Conservation (phyloP, 2,888 invertebrate species). For the Yponomeuta malinellus region DNA sequence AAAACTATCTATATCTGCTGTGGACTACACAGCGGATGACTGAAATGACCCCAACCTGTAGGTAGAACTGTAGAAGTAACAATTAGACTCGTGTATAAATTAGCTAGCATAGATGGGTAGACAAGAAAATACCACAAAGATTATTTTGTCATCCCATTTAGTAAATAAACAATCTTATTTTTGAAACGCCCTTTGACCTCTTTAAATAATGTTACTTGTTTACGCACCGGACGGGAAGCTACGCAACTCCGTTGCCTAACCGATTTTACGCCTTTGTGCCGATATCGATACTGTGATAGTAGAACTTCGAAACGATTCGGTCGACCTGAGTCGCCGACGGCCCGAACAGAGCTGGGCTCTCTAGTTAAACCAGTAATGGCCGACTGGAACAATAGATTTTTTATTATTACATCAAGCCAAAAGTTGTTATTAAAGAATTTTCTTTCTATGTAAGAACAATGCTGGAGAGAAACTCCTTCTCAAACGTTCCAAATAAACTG, state of each 20-base stretch:
- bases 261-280: too few species aligned
- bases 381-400: not conserved
- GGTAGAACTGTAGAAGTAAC: too few species aligned
- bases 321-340: not conserved
- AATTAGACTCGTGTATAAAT: too few species aligned
- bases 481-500: not conserved
- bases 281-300: not conserved
- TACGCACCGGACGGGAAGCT: not conserved
- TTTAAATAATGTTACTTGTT: conserved; percentile 3
- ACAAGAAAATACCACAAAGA: not conserved
- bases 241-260: not conserved
- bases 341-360: not conserved
- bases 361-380: not conserved
- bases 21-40: too few species aligned
- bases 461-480: not conserved
- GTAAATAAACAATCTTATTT: not conserved
- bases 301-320: not conserved
- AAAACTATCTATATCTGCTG: too few species aligned
- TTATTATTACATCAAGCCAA: not conserved
- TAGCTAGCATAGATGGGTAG: not conserved
- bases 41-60: too few species aligned
- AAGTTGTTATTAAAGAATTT: not conserved
- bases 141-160: not conserved
- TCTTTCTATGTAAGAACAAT: not conserved
- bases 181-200: not conserved